A percentile compares a stretch with the other conserved stretches of the same genome.
These are phyloP conservation scores for Cyanocitta stelleri DNA, from an alignment of 2,113 vertebrate species.

Conservation along the genomic window DNA sequence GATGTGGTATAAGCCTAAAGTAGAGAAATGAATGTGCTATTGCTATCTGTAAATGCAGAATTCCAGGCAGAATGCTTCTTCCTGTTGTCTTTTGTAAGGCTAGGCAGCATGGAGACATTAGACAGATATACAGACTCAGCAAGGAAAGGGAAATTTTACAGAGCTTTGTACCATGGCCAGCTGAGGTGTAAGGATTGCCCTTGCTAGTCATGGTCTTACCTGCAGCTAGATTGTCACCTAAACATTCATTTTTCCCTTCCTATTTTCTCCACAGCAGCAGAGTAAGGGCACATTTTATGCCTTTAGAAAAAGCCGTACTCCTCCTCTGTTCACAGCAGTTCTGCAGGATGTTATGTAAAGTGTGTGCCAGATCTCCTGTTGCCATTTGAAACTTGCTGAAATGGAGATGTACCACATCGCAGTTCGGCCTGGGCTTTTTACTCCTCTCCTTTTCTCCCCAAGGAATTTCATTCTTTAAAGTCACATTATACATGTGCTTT, in stretches of 20 bases:
- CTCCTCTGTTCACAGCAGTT: rapidly evolving
- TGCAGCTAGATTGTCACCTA: not conserved
- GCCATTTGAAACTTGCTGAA: not conserved
- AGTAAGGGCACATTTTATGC: not conserved
- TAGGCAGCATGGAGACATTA: not conserved
- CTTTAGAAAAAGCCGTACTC: not conserved
- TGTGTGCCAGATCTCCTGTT: not conserved
- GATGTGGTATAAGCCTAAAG: not conserved
- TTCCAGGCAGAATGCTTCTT: not conserved
- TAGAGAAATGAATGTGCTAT: not conserved
- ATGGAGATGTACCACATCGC: not conserved
- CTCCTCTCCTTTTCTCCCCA: not conserved
- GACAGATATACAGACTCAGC: not conserved
- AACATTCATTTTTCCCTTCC: not conserved
- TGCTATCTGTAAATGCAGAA: not conserved
- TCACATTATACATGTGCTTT: not conserved
- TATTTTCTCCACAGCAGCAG: not conserved
- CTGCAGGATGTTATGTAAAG: not conserved
- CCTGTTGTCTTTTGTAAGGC: not conserved
- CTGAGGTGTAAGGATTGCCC: not conserved
- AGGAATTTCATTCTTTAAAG: not conserved
- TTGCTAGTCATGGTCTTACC: not conserved
- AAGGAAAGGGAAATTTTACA: not conserved
- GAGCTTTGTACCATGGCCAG: not conserved
- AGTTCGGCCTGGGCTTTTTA: not conserved